These are phyloP conservation scores for Melanogrammus aeglefinus DNA, from an alignment of 2,797 vertebrate genomes.

Conservation along the genomic window DNA sequence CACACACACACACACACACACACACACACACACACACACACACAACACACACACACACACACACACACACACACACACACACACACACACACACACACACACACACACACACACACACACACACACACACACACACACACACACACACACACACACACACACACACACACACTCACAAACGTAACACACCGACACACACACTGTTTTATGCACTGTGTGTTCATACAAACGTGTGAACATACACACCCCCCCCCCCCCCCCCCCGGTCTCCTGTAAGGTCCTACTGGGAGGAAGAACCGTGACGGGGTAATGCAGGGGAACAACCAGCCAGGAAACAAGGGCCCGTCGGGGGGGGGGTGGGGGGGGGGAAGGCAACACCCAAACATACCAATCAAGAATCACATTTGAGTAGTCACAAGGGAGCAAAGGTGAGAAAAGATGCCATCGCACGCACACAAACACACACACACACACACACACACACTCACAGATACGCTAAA, in stretches of 20 bases:
- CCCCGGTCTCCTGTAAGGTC: constrained; percentile 15
- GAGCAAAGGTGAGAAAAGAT: constrained; percentile 26
- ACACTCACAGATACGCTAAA: constrained; percentile 21
- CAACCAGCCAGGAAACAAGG: constrained; percentile 52
- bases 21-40: background rate
- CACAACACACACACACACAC: background rate
- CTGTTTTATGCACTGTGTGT: no score
- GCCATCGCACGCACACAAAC: constrained; percentile 27
- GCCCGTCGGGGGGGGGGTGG: constrained; percentile 57
- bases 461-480: background rate
- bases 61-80: background rate
- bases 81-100: background rate
- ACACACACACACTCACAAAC: background rate
- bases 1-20: background rate
- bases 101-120: background rate
- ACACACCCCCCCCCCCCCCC: no score
- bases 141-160: background rate
- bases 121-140: background rate
- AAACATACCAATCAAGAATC: constrained; percentile 6
- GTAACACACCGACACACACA: no score
- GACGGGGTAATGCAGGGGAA: constrained; percentile 45
- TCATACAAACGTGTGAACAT: no score
- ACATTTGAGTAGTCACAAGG: background rate
- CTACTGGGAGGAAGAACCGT: constrained; percentile 44
- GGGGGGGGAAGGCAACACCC: constrained; percentile 45